A percentile compares a stretch with the other conserved stretches of the same genome.
These are phyloP conservation scores for Clepsis dumicolana DNA, from an alignment of 2,888 invertebrate species.

Conservation along the genomic window DNA sequence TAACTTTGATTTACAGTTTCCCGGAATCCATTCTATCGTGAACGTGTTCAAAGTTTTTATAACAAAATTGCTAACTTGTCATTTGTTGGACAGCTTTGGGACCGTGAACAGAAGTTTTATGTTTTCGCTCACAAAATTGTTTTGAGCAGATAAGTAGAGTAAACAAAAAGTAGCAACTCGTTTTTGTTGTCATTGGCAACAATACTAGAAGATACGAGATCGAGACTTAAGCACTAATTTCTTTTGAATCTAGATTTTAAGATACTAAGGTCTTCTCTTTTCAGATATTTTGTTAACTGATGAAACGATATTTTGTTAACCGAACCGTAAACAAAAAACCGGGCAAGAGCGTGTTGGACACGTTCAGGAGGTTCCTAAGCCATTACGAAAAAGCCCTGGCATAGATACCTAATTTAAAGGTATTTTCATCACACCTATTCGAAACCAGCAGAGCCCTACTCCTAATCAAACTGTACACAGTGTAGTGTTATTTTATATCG, in stretches of 20 bases:
- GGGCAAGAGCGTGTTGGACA: too few species aligned
- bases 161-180: constrained; percentile 9
- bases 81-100: constrained; percentile 39
- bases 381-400: too few species aligned
- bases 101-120: constrained; percentile 8
- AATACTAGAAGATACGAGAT: neutral
- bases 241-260: neutral
- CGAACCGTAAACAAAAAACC: too few species aligned
- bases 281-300: neutral
- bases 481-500: too few species aligned
- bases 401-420: too few species aligned
- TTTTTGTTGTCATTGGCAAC: neutral
- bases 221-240: neutral
- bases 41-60: constrained; percentile 43
- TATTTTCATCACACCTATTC: too few species aligned
- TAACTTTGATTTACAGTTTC: constrained; percentile 35
- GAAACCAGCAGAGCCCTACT: too few species aligned
- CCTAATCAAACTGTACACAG: too few species aligned
- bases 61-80: constrained; percentile 43
- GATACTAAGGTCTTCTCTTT: too few species aligned
- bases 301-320: too few species aligned
- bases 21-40: constrained; percentile 30
- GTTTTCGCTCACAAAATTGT: constrained; percentile 29
- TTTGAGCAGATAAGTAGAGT: constrained; percentile 16
- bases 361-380: too few species aligned